Evolutionary conservation across 2,113 vertebrate species (phyloP).

Genomic region (Ranitomeya variabilis): DNA sequence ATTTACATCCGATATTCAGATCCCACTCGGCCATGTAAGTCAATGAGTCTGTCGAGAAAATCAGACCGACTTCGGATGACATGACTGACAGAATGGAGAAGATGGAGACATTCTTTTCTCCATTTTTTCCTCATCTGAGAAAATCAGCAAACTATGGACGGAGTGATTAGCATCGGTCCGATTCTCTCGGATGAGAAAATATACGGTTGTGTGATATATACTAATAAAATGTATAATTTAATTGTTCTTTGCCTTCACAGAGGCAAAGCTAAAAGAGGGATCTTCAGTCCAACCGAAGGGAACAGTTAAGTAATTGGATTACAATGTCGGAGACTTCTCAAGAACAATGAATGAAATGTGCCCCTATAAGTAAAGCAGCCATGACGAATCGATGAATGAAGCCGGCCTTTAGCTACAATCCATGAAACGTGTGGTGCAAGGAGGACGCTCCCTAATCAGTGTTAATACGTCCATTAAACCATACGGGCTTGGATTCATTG

Average conservation of each 20-base stretch:
- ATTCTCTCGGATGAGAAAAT: no score
- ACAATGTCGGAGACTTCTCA: not conserved
- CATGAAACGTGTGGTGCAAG: constrained; percentile 52
- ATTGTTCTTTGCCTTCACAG: not conserved
- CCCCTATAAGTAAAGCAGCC: constrained; percentile 46
- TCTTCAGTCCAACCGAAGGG: constrained; percentile 24
- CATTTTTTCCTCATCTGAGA: no score
- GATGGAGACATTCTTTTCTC: no score
- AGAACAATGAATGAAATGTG: constrained; percentile 49
- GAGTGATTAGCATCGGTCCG: no score
- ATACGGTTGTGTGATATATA: no score
- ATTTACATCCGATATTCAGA: no score
- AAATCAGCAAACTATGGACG: no score
- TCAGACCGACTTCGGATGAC: no score
- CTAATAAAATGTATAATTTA: not conserved
- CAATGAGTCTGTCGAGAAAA: no score
- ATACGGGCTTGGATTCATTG: constrained; percentile 60
- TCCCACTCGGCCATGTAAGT: no score
- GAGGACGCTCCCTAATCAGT: constrained; percentile 52
- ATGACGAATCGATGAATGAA: constrained; percentile 60
- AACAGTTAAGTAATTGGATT: constrained; percentile 47
- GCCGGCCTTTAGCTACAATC: constrained; percentile 56
- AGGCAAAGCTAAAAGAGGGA: not conserved
- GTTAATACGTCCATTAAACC: constrained; percentile 61
- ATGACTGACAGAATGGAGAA: no score